Evolutionary conservation across 2,888 invertebrate genomes (phyloP).

Genomic region (Trachelus stipa): DNA sequence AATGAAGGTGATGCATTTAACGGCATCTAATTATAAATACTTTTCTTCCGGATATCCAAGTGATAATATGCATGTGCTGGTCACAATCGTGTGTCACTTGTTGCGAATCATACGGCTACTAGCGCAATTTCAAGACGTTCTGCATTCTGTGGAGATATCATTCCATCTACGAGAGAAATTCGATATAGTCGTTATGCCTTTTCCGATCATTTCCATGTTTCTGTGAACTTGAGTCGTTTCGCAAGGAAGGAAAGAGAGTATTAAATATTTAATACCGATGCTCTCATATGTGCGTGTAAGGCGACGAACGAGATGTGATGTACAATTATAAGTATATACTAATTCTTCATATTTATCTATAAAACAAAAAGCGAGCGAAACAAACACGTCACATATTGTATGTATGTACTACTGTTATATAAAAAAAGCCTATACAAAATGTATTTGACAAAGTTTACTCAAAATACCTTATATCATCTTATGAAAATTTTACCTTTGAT

Average conservation of each 20-base stretch:
- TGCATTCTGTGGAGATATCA: background rate
- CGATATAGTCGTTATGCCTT: background rate
- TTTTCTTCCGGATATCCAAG: background rate
- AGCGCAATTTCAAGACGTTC: background rate
- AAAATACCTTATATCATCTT: background rate
- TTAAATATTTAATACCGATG: background rate
- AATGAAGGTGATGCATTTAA: background rate
- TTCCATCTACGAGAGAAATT: background rate
- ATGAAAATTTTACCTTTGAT: background rate
- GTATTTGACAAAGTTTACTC: background rate
- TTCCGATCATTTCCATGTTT: background rate
- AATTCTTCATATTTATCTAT: slow-evolving; percentile 31
- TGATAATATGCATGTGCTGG: background rate
- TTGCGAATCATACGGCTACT: background rate
- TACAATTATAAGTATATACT: slow-evolving; percentile 34
- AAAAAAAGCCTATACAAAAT: background rate
- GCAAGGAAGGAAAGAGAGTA: background rate
- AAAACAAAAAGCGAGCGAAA: slow-evolving; percentile 10
- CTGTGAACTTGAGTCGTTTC: background rate
- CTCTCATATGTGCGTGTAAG: background rate
- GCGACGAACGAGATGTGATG: slow-evolving; percentile 14
- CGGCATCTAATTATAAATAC: background rate
- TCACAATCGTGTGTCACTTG: background rate
- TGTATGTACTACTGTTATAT: slow-evolving; percentile 8
- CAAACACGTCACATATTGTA: background rate